These are phyloP conservation scores for Suricata suricatta DNA, from an alignment of 2,113 vertebrate genomes.

Conservation along the genomic window DNA sequence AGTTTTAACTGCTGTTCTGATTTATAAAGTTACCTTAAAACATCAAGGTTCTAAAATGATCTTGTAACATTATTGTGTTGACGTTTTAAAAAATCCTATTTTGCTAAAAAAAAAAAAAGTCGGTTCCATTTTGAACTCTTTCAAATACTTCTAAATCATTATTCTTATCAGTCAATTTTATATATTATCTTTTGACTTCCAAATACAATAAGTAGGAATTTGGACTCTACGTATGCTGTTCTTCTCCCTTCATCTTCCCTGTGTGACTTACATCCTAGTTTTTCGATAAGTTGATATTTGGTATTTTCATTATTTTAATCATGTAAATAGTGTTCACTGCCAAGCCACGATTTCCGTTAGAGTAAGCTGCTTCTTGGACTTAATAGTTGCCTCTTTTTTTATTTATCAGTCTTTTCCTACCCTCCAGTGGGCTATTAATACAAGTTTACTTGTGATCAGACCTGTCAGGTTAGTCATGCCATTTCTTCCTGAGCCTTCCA, in stretches of 20 bases:
- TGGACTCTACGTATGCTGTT: conserved; percentile 16
- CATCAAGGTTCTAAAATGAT: background rate
- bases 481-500: background rate
- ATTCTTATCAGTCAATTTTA: background rate
- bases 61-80: background rate
- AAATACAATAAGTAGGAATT: background rate
- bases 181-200: background rate
- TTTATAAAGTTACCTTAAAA: conserved; percentile 40
- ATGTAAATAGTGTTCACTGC: conserved; percentile 8
- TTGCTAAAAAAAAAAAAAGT: background rate
- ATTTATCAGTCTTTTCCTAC: background rate
- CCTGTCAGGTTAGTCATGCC: background rate
- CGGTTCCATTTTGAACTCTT: background rate
- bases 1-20: background rate
- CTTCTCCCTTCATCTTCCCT: background rate
- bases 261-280: background rate
- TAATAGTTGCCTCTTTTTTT: background rate
- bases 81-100: conserved; percentile 14
- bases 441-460: background rate
- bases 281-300: conserved; percentile 26
- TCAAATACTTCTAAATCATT: background rate
- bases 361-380: conserved; percentile 12
- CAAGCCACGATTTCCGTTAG: conserved; percentile 21
- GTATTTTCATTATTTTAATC: conserved; percentile 30
- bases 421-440: background rate